phyloP scores from a whole-genome alignment of 2,797 vertebrate genomes.

The Acrossocheilus fasciatus region DNA sequence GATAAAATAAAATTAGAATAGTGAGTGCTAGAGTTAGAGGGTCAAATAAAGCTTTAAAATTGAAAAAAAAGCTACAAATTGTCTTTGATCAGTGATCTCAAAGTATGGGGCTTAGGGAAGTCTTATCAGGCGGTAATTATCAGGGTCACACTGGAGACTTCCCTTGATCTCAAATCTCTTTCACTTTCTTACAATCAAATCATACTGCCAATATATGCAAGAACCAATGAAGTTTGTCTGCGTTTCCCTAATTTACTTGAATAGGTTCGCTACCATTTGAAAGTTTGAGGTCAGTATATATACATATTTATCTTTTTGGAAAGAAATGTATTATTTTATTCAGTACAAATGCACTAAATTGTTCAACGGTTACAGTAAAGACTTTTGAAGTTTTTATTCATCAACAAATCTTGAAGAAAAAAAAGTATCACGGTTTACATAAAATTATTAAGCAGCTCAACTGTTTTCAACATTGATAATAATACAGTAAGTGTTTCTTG shows the following conservation, averaged over 20 bases:
- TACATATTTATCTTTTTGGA: neutral
- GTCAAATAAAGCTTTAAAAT: no score
- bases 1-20: no score
- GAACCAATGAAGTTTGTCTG: neutral
- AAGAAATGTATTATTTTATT: neutral
- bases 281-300: neutral
- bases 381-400: neutral
- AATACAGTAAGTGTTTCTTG: neutral
- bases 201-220: slow-evolving; percentile 4
- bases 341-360: neutral
- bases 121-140: slow-evolving; percentile 1
- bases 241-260: neutral
- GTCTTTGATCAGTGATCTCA: slow-evolving; percentile 1
- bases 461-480: no score
- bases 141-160: neutral
- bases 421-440: neutral
- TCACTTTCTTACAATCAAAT: neutral
- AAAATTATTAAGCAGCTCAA: neutral
- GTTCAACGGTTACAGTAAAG: neutral
- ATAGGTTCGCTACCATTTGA: neutral
- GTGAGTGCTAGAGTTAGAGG: no score
- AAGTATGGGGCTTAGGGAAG: neutral
- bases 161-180: slow-evolving; percentile 13
- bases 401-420: neutral
- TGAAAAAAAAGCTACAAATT: no score